phyloP scores from a whole-genome alignment of 2,888 invertebrate species.

The Smittia sp. region DNA sequence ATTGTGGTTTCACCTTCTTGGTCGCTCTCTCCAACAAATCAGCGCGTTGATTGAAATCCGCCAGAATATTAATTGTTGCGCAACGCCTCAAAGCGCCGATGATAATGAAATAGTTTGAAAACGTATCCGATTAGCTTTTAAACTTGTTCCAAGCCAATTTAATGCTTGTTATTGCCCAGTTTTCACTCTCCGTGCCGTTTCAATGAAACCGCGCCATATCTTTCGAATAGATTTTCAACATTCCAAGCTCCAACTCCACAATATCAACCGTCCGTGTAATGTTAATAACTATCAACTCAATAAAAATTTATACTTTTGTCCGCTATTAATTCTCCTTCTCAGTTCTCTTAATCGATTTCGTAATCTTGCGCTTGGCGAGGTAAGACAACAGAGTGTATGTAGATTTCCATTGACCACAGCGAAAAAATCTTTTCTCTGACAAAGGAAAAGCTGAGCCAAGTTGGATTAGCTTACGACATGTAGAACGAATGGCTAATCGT shows the following conservation, averaged over 20 bases:
- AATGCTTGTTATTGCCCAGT: too few relatives aligned
- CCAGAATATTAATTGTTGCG: not conserved
- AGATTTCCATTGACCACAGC: not conserved
- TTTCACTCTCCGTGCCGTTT: not conserved
- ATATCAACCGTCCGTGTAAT: slow-evolving; percentile 1
- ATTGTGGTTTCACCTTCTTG: not conserved
- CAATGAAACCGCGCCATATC: slow-evolving; percentile 13
- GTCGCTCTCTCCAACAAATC: not conserved
- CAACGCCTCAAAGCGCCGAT: not conserved
- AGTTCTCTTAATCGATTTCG: slow-evolving; percentile 3
- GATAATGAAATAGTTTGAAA: slow-evolving; percentile 15
- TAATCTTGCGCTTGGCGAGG: not conserved
- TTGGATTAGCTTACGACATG: not conserved
- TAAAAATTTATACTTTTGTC: slow-evolving; percentile 1
- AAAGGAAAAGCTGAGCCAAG: not conserved
- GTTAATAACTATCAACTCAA: slow-evolving; percentile 16
- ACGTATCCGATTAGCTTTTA: not conserved
- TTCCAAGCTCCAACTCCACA: not conserved
- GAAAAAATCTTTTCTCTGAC: not conserved
- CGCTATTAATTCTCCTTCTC: slow-evolving; percentile 5
- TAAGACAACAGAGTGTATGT: not conserved
- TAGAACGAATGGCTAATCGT: slow-evolving; percentile 9
- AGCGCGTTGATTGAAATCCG: not conserved
- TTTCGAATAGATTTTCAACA: slow-evolving; percentile 11
- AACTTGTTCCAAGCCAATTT: not conserved